Conservation (phyloP, 2,797 vertebrate species). For the Falco berigora region DNA sequence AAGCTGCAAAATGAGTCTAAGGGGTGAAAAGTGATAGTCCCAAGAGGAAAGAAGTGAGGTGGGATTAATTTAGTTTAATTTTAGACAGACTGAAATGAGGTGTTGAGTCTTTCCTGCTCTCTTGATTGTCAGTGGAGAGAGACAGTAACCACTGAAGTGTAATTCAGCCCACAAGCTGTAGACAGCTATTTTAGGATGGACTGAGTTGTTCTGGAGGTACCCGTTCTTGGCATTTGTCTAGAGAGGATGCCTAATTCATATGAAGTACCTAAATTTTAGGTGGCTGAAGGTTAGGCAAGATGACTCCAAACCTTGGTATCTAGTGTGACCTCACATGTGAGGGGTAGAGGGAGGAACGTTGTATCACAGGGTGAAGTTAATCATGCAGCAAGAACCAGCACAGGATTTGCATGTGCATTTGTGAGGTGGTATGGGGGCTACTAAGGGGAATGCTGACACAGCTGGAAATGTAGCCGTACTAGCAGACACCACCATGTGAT, state of each 20-base stretch:
- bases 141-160: not conserved
- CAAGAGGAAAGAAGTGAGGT: conserved; percentile 19
- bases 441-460: conserved; percentile 17
- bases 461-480: not conserved
- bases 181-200: not conserved
- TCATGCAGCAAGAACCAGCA: not conserved
- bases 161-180: not conserved
- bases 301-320: not conserved
- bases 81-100: conserved; percentile 17
- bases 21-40: not conserved
- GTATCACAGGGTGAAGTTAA: not conserved
- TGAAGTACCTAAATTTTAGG: not conserved
- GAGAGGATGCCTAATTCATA: not conserved
- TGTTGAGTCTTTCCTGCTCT: not conserved
- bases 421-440: not conserved
- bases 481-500: not conserved
- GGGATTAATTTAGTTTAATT: conserved; percentile 52
- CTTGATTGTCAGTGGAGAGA: not conserved
- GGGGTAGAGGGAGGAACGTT: not conserved
- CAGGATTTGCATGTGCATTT: conserved; percentile 3
- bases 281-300: not conserved
- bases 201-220: not conserved
- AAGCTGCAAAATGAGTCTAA: conserved; percentile 23
- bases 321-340: accelerated
- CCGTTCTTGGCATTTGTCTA: not conserved